These are phyloP conservation scores for Aix galericulata DNA, from an alignment of 2,113 vertebrate species.

Conservation along the genomic window DNA sequence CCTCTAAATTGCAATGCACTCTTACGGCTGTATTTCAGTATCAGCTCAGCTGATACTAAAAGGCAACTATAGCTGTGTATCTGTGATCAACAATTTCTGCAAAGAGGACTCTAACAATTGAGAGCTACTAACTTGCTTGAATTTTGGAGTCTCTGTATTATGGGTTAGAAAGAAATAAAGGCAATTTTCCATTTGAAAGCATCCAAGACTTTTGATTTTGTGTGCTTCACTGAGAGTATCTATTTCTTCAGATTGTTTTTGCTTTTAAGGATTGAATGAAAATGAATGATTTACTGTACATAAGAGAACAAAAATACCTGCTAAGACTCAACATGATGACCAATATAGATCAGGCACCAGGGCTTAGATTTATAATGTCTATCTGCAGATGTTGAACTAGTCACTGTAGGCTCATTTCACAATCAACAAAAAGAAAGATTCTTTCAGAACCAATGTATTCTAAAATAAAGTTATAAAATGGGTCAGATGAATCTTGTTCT, in stretches of 20 bases:
- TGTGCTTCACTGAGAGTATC: background rate
- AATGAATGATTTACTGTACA: rapidly evolving
- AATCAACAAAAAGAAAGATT: background rate
- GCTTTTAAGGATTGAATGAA: background rate
- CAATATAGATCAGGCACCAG: background rate
- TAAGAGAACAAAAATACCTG: background rate
- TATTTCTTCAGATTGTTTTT: background rate
- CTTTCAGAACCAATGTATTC: background rate
- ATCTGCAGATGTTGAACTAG: background rate
- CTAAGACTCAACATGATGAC: background rate
- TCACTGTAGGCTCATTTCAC: background rate
- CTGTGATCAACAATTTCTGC: background rate
- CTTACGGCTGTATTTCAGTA: background rate
- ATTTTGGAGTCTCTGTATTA: background rate
- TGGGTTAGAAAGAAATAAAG: background rate
- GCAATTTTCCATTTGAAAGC: conserved; percentile 12
- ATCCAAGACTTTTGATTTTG: background rate
- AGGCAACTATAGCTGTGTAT: background rate
- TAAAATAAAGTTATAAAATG: background rate
- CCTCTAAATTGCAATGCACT: background rate
- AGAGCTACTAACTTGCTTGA: background rate
- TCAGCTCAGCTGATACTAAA: background rate
- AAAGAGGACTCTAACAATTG: background rate
- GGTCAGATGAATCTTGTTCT: background rate
- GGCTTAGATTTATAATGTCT: background rate